Evolutionary conservation across 1,140 invertebrate genomes (phyloP), one percentile per base, ranked within the genome.

Genomic region (Drosophila sulfurigaster): DNA sequence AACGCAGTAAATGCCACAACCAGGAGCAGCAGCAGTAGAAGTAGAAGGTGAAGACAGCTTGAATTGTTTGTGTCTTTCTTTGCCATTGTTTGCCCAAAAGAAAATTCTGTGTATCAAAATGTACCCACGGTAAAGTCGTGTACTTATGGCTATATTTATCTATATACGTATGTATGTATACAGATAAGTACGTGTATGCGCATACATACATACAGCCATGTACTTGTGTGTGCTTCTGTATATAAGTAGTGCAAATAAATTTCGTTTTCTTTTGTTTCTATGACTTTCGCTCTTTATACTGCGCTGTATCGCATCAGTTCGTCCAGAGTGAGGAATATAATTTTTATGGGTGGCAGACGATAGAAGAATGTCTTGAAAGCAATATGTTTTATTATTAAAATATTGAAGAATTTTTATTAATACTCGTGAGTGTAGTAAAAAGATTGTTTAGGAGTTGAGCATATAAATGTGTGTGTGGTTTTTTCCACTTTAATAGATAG

Each of bases 281-380:
- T 54, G 63, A 74, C 83, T 88, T 82, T 88, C 66, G 71, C 57
- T 72, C 65, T 67, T 67, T 10, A 10, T 35, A 10, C 1, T 52
- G n/a, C 51, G 10, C 28, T 32, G 28, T 6, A 52, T 8, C n/a
- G 20, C 1, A 3, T 43, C 3, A 13, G 41, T n/a, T 43, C 1
- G 41, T 2, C n/a, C 2, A 3, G 7, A 38, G 35, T 10, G 8
- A 10, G 8, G 2, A 10, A 38, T 38, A 10, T 38, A 3, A 8
- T 38, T 38, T 38, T 38, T 10, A 38, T 8, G 35, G 35, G 0
- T 1, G 11, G 7, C 35, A 38, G 35, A 10, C 8, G 20, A 25
- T 25, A 25, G 20, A 25, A 25, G 30, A 32, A 32, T 32, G 30
- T 32, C 30, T 32, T 7, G 32, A 7, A 35, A 35, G 32, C 8